Evolutionary conservation across 2,888 invertebrate genomes (phyloP), one percentile per base, ranked within the genome.

Genomic region (Macropis europaea): DNA sequence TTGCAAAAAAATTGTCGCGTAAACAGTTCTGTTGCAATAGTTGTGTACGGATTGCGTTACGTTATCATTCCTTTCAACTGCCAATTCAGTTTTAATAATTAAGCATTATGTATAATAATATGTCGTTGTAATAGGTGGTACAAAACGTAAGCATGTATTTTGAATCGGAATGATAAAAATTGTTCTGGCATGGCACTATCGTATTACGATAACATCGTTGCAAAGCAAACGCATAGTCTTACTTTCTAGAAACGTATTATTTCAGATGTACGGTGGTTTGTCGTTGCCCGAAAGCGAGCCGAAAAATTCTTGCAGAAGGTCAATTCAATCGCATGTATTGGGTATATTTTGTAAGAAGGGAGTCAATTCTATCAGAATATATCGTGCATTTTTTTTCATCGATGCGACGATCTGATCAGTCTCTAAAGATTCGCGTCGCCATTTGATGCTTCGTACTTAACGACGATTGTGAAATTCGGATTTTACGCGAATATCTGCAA

Each of bases 31-130:
- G 17, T 2, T 32, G 24, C 50, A 24, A 45, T 43, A 50, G n/a
- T 4, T 36, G n/a, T 15, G 15, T 3, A 50, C 19, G 38, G 6
- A 30, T 62, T 56, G 19, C 28, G 48, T 48, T 32, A 43, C 45
- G n/a, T 60, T 61, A 67, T 43, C 79, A 79, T 79, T 79, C 79
- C 79, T 71, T 52, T 64, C 26, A 66, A 77, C 74, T 80, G 71
- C 69, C 77, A 69, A 45, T 36, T 36, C n/a, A 64, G 54, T 26
- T 50, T 47, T 59, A 52, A 63, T 40, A 11, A 15, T 59, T 53
- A 32, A 53, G 32, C 30, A 26, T 15, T 5, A 48, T 45, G 19
- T 34, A n/a, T n/a, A n/a, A n/a, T n/a, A 32, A 43, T 32, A 43
- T 28, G 22, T 36, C n/a, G 19, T 48, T 15, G 36, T 7, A 32